Percentiles rank a stretch among this genome's conserved stretches.
These are phyloP conservation scores for Eretmocerus hayati DNA, from an alignment of 2,888 invertebrate genomes.

Conservation along the genomic window DNA sequence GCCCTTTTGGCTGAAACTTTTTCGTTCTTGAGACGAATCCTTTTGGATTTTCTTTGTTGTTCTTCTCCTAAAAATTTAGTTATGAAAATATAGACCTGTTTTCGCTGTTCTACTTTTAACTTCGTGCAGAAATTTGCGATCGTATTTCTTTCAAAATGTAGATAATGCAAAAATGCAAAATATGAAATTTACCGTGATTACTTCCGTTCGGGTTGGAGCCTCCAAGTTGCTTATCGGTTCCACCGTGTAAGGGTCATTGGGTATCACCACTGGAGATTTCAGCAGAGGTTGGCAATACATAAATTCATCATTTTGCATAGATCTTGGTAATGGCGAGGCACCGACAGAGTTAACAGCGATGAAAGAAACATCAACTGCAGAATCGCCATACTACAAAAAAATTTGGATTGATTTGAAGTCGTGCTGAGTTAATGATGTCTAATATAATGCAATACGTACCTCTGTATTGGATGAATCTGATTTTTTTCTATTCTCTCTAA, in stretches of 20 bases:
- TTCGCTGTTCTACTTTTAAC: too few species aligned
- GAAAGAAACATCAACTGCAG: slow-evolving; percentile 10
- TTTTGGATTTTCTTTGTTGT: slow-evolving; percentile 33
- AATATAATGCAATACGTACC: too few species aligned
- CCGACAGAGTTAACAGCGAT: slow-evolving; percentile 14
- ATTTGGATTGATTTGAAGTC: too few species aligned
- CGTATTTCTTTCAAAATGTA: slow-evolving; percentile 26
- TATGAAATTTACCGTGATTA: slow-evolving; percentile 32
- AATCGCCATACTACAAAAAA: background rate
- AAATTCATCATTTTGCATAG: slow-evolving; percentile 12
- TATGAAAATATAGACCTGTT: too few species aligned
- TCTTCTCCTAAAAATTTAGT: slow-evolving; percentile 24
- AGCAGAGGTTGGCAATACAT: slow-evolving; percentile 25
- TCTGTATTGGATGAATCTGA: slow-evolving; percentile 30
- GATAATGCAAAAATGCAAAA: slow-evolving; percentile 25
- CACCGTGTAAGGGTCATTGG: too few species aligned
- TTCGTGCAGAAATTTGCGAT: too few species aligned
- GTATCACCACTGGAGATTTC: too few species aligned
- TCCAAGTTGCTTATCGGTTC: too few species aligned
- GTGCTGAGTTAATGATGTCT: too few species aligned
- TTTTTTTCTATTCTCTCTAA: slow-evolving; percentile 42
- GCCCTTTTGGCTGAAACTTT: too few species aligned
- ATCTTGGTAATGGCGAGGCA: slow-evolving; percentile 7
- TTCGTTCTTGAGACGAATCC: too few species aligned
- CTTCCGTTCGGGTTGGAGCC: too few species aligned